Evolutionary conservation across 2,797 vertebrate genomes (phyloP).

Genomic region (Apogon talboti): DNA sequence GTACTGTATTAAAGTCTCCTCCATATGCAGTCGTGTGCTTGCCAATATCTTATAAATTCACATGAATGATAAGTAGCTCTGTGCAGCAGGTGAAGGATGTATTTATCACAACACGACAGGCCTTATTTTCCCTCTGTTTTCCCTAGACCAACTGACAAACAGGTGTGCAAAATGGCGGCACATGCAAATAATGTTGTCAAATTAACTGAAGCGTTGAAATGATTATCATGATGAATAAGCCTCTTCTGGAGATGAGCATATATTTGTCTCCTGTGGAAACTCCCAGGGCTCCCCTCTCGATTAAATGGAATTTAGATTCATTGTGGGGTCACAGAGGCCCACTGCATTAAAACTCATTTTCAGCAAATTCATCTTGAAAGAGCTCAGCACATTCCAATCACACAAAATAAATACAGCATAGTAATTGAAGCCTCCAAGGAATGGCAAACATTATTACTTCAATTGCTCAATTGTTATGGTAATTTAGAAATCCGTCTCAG

Average conservation of each 20-base stretch:
- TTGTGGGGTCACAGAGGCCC: conserved; percentile 68
- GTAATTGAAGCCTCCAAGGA: conserved; percentile 76
- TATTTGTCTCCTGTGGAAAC: conserved; percentile 69
- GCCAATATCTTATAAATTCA: conserved; percentile 29
- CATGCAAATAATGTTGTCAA: conserved; percentile 76
- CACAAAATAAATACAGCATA: conserved; percentile 77
- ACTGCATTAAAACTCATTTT: conserved; percentile 69
- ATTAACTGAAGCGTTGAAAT: conserved; percentile 75
- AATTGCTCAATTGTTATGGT: conserved; percentile 80
- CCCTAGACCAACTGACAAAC: conserved; percentile 50
- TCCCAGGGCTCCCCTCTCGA: conserved; percentile 59
- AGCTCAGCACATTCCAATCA: conserved; percentile 71
- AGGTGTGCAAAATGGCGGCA: conserved; percentile 68
- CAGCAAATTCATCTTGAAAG: conserved; percentile 75
- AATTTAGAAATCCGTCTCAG: conserved; percentile 71
- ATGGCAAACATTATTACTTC: conserved; percentile 75
- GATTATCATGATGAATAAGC: conserved; percentile 76
- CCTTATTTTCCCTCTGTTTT: conserved; percentile 30
- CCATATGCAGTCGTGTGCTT: conserved; percentile 26
- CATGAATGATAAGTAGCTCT: conserved; percentile 8
- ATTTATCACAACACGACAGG: conserved; percentile 45
- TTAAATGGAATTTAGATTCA: conserved; percentile 76
- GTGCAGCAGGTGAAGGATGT: conserved; percentile 40
- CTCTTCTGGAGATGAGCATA: conserved; percentile 62
- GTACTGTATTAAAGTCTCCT: neutral